Percentiles rank a stretch among this genome's conserved stretches.
Conservation (phyloP, 2,113 vertebrate species). For the Hucho hucho region DNA sequence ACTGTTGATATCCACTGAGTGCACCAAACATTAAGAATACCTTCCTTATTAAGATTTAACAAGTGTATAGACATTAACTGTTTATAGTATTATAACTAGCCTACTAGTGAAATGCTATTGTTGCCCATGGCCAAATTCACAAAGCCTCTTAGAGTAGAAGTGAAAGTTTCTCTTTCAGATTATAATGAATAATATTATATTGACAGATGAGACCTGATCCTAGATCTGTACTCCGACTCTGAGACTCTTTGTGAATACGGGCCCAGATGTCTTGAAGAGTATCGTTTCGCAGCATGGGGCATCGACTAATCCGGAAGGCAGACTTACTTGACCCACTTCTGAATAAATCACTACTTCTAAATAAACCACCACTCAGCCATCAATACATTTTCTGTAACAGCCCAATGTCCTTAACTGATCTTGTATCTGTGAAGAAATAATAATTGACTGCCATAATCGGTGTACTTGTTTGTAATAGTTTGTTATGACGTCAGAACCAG, state of each 20-base stretch:
- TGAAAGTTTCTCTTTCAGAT: constrained; percentile 11
- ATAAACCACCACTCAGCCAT: constrained; percentile 24
- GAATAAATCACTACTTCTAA: not conserved
- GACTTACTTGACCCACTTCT: constrained; percentile 62
- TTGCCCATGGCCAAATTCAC: too few species aligned
- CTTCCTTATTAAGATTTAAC: too few species aligned
- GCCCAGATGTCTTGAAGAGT: too few species aligned
- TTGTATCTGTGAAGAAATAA: not conserved
- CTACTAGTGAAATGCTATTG: too few species aligned
- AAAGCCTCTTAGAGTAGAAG: constrained; percentile 30
- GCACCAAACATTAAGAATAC: too few species aligned
- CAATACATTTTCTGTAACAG: constrained; percentile 31
- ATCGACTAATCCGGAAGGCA: constrained; percentile 35
- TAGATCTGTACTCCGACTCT: too few species aligned
- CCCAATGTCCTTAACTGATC: not conserved
- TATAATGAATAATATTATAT: too few species aligned
- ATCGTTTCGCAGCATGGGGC: too few species aligned
- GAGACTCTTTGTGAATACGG: too few species aligned
- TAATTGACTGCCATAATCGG: not conserved
- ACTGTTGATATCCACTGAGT: constrained; percentile 33
- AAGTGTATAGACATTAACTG: not conserved
- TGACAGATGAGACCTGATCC: too few species aligned
- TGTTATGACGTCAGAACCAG: too few species aligned
- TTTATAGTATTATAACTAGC: constrained; percentile 30
- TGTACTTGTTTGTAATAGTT: not conserved